Percentiles rank a stretch among this genome's conserved stretches.
Conservation (phyloP, 2,113 vertebrate species). For the Psittacus erithacus region DNA sequence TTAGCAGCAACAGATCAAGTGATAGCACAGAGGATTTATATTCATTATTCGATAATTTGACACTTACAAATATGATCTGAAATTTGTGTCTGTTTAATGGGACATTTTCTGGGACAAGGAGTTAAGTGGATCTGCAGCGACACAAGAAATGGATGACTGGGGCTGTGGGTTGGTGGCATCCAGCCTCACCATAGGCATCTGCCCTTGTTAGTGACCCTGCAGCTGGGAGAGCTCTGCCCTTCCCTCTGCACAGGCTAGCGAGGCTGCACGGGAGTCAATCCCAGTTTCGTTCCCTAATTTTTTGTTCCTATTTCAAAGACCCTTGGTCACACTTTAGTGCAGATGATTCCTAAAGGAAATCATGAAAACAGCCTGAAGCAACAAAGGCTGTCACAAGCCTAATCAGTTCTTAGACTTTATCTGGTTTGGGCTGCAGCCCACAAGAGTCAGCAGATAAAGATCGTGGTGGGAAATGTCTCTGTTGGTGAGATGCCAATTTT, state of each 20-base stretch:
- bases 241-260: rapidly evolving
- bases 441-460: background rate
- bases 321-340: rapidly evolving
- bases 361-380: background rate
- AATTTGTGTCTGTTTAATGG: background rate
- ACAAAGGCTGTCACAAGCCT: background rate
- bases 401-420: background rate
- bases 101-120: background rate
- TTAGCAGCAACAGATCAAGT: background rate
- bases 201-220: rapidly evolving
- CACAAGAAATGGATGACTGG: background rate
- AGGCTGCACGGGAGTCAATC: background rate
- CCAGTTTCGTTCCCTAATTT: background rate
- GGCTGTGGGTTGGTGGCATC: rapidly evolving
- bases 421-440: background rate
- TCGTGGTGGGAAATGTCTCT: background rate
- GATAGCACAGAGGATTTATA: background rate
- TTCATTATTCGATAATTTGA: background rate
- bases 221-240: background rate
- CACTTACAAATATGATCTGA: background rate
- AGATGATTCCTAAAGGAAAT: background rate
- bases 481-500: background rate
- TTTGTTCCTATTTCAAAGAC: background rate
- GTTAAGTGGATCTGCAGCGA: background rate
- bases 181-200: background rate